Evolutionary conservation across 2,888 invertebrate species (phyloP).

Genomic region (Proisotoma minuta): DNA sequence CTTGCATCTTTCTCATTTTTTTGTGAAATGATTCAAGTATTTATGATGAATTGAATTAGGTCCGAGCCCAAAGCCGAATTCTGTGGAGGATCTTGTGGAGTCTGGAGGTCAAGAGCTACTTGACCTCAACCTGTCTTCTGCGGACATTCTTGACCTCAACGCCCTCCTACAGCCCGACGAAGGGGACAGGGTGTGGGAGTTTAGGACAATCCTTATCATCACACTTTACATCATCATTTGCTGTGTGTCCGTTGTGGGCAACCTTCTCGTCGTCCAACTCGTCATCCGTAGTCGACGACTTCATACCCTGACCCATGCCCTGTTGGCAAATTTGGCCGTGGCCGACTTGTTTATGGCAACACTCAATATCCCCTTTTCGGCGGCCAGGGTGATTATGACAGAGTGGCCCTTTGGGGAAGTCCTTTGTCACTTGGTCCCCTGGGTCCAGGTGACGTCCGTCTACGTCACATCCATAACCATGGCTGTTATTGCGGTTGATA

Average conservation of each 20-base stretch:
- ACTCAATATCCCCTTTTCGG: conserved; percentile 53
- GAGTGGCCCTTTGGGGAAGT: conserved; percentile 54
- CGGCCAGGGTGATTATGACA: conserved; percentile 50
- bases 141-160: conserved; percentile 43
- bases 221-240: conserved; percentile 39
- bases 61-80: not conserved
- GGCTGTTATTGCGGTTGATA: conserved; percentile 52
- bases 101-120: conserved; percentile 5
- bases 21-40: too few relatives aligned
- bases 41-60: too few relatives aligned
- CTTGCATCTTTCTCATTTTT: too few relatives aligned
- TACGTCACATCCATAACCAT: conserved; percentile 54
- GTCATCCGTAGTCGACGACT: conserved; percentile 55
- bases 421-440: conserved; percentile 52
- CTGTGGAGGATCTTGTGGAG: not conserved
- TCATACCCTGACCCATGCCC: conserved; percentile 57
- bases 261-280: conserved; percentile 48
- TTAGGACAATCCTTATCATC: conserved; percentile 42
- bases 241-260: conserved; percentile 43
- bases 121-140: conserved; percentile 40
- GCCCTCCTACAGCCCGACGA: conserved; percentile 34
- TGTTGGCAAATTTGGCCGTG: conserved; percentile 57
- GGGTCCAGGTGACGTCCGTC: conserved; percentile 52
- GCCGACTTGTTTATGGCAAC: conserved; percentile 51
- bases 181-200: conserved; percentile 22